Conservation (phyloP, 2,888 invertebrate genomes). For the Chymomyza caudatula region DNA sequence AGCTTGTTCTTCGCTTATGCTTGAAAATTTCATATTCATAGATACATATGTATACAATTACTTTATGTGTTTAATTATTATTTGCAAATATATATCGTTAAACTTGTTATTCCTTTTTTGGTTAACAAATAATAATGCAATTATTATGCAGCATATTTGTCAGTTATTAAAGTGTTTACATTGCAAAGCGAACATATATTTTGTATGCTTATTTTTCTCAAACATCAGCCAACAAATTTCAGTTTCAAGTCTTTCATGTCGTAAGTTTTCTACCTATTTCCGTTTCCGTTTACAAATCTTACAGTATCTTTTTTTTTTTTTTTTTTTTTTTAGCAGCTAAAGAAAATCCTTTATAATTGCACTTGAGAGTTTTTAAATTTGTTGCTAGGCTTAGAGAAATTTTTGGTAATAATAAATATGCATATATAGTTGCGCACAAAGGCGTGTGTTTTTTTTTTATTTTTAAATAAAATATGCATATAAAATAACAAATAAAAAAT, state of each 20-base stretch:
- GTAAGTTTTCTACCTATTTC: conserved; percentile 28
- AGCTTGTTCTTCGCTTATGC: conserved; percentile 35
- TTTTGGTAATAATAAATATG: not conserved
- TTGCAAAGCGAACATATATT: conserved; percentile 36
- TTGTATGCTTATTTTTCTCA: not conserved
- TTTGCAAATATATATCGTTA: not conserved
- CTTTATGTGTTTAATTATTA: conserved; percentile 17
- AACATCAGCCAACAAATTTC: conserved; percentile 59
- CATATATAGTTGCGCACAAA: conserved; percentile 40
- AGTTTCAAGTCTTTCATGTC: conserved; percentile 64
- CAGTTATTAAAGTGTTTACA: conserved; percentile 15
- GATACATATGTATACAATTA: conserved; percentile 10
- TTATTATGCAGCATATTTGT: not conserved
- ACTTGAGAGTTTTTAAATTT: conserved; percentile 53
- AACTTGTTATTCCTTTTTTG: not conserved
- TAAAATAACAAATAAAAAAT: conserved; percentile 63
- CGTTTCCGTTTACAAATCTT: conserved; percentile 4
- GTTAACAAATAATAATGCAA: not conserved
- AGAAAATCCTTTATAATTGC: conserved; percentile 58
- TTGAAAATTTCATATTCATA: conserved; percentile 36
- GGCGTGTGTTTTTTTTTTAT: conserved; percentile 37
- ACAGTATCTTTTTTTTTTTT: conserved; percentile 11
- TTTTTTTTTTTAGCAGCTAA: conserved; percentile 40
- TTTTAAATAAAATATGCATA: conserved; percentile 62
- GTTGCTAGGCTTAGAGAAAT: conserved; percentile 1